These are phyloP conservation scores for Lepidurus apus DNA, from an alignment of 1,140 invertebrate genomes.

Conservation along the genomic window DNA sequence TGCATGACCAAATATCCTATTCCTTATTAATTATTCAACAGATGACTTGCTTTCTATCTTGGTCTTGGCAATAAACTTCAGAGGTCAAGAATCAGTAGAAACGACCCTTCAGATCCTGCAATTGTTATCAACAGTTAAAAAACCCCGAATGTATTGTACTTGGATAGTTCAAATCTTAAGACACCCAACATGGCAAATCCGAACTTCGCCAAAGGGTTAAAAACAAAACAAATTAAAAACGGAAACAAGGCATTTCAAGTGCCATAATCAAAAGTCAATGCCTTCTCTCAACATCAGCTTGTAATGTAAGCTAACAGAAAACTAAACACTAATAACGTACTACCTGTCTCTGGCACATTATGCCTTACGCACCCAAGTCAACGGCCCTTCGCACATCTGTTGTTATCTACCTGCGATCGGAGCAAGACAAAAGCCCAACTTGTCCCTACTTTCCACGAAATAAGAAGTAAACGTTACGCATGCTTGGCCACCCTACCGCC, in stretches of 20 bases:
- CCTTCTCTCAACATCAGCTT: not conserved
- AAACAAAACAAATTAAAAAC: too few relatives aligned
- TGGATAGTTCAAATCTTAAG: too few relatives aligned
- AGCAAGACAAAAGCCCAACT: not conserved
- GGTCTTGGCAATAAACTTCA: not conserved
- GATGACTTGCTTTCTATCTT: not conserved
- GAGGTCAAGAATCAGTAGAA: not conserved
- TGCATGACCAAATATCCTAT: not conserved
- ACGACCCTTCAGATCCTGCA: not conserved
- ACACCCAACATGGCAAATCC: too few relatives aligned
- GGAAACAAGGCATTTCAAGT: too few relatives aligned
- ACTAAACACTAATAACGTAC: not conserved
- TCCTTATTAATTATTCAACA: not conserved
- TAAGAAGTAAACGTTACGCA: not conserved
- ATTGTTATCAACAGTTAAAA: too few relatives aligned
- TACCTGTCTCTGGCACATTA: not conserved
- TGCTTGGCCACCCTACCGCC: not conserved
- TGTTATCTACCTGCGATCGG: not conserved
- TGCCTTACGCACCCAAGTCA: not conserved
- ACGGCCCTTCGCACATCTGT: not conserved
- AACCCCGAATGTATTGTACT: too few relatives aligned
- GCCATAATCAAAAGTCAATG: too few relatives aligned
- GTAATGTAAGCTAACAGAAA: not conserved
- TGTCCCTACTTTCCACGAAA: not conserved
- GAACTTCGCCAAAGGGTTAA: too few relatives aligned